Conservation (phyloP, 2,113 vertebrate genomes). For the Xerus inauris region DNA sequence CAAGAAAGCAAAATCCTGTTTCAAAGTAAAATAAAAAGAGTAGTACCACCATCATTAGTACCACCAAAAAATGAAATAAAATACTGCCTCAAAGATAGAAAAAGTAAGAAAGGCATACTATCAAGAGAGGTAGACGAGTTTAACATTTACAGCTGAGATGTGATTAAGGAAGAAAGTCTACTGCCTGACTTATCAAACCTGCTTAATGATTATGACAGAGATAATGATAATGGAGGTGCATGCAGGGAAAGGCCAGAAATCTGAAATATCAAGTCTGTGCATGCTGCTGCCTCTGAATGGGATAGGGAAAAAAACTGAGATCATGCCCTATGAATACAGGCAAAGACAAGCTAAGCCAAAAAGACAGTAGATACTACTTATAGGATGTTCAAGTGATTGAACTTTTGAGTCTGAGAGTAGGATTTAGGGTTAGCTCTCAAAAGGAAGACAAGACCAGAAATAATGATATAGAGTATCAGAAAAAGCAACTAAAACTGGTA, state of each 20-base stretch:
- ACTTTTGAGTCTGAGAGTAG: neutral
- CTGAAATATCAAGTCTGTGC: conserved; percentile 60
- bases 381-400: neutral
- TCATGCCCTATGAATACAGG: neutral
- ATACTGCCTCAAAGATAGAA: neutral
- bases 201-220: neutral
- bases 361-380: neutral
- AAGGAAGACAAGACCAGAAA: conserved; percentile 8
- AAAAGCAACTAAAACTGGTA: conserved; percentile 36
- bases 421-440: neutral
- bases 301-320: neutral
- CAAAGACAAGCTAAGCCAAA: neutral
- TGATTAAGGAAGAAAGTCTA: neutral
- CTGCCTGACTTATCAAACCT: neutral
- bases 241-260: neutral
- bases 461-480: neutral
- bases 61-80: neutral
- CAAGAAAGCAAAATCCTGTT: neutral
- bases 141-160: neutral
- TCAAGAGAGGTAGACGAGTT: neutral
- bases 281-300: neutral
- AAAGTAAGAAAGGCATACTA: neutral
- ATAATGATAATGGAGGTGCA: neutral
- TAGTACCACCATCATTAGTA: neutral
- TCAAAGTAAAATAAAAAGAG: neutral